Evolutionary conservation across 37 sponge, comb jelly and placozoan genomes (phyloP), one percentile per base, ranked within the genome.

Genomic region (Agelas oroides): DNA sequence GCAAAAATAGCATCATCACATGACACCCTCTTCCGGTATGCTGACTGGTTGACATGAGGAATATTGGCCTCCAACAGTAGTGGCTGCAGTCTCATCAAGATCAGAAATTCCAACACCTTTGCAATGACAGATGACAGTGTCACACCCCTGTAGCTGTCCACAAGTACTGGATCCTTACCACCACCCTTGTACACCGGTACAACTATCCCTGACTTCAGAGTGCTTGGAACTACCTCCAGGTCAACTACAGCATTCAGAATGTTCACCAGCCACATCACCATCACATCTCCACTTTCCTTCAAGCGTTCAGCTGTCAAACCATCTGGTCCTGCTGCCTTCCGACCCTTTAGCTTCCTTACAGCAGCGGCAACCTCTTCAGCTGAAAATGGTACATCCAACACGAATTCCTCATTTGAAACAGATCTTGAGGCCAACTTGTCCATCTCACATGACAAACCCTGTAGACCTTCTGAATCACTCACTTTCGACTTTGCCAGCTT

Each of bases 281-380:
- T 33, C 56, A 2, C 64, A 37, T 72, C 74, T 25, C 84, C 84
- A 61, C 67, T 46, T 2, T 24, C 40, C 53, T 83, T 71, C 38
- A 83, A 63, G 36, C 37, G 70, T 68, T 72, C 84, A 40, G 64
- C 84, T 12, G 31, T 20, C 36, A 83, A 12, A 31, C 68, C 74
- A 72, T 83, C 84, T 24, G 70, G 70, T 27, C 74, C 74, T 39
- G 84, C 40, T 32, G 84, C 27, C 68, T 57, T 52, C 53, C 65
- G 12, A 24, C 71, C 71, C 84, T 83, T 71, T 46, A 83, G 64
- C 25, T 52, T 83, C 27, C 37, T 1, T 52, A 83, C 63, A 59
- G 84, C 84, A 5, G 32, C 14, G 13, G 13, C 15, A 8, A 83
- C 74, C 69, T 83, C 84, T 21, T 73, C 84, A 32, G 63, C 6